Evolutionary conservation across 2,797 vertebrate species (phyloP), one percentile per base, ranked within the genome.

Genomic region (Lagodon rhomboides): DNA sequence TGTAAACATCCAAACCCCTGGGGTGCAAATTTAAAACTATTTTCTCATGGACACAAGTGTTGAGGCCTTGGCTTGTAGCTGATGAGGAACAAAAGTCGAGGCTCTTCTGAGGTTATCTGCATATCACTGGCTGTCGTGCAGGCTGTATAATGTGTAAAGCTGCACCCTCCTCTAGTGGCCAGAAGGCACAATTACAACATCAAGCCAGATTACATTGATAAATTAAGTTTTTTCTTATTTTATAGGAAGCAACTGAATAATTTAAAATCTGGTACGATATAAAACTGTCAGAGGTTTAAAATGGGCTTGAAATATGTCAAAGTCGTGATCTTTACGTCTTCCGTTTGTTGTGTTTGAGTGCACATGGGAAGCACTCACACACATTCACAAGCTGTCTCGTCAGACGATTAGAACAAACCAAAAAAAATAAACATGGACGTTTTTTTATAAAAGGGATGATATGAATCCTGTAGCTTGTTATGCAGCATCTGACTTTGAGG

Each of bases 111-210:
- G 25, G 20, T 69, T 44, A 73, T 64, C 30, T 64, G 44, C 30
- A 30, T 17, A 30, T 62, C 38, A 79, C 1, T 50, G 49, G 51
- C 53, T 64, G 12, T 41, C 27, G 5, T 22, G 17, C 30, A 34
- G 30, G 41, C 13, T 50, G 50, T 38, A 5, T 15, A 25, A 67
- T 77, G 61, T 55, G 20, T 85, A 69, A 87, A 65, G 65, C 85
- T 85, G 81, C 85, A 92, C 66, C 89, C 59, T 83, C 92, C 91
- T 93, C 93, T 93, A 91, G 93, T 95, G 94, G 91, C 53, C 60
- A 82, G 68, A 86, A 1, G 43, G 4, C 23, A 43, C 3, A 82
- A 86, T 75, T 88, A 89, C 91, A 93, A 27, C 54, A 46, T 10
- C 1, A 25, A 12, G 4, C 25, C 10, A 53, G n/a, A 53, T 17